Evolutionary conservation across 2,797 vertebrate species (phyloP).

Genomic region (Alfaro cultratus): DNA sequence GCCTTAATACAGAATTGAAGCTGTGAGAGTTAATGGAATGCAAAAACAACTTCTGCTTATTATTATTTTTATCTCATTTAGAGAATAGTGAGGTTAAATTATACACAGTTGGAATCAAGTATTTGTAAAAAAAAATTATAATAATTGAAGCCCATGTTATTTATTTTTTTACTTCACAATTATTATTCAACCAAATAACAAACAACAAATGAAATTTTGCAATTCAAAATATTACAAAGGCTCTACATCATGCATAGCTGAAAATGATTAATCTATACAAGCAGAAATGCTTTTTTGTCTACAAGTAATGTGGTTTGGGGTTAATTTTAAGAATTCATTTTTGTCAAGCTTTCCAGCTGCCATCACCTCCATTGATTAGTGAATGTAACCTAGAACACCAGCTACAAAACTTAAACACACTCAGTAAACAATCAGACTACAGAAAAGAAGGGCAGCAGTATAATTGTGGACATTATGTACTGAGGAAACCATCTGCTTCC

Average conservation of each 20-base stretch:
- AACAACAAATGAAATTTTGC: not conserved
- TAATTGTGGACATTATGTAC: not conserved
- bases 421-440: not conserved
- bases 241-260: not conserved
- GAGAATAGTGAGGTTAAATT: not conserved
- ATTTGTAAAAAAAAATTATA: not conserved
- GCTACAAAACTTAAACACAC: conserved; percentile 1
- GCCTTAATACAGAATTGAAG: not conserved
- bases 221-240: not conserved
- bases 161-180: not conserved
- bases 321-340: not conserved
- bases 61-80: not conserved
- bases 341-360: not conserved
- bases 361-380: not conserved
- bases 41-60: not conserved
- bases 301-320: not conserved
- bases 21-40: conserved; percentile 17
- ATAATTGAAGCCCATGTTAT: not conserved
- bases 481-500: conserved; percentile 3
- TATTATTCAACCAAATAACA: not conserved
- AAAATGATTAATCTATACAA: not conserved
- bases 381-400: not conserved
- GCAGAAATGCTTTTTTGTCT: not conserved
- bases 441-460: not conserved
- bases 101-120: not conserved